Percentiles rank a stretch among this genome's conserved stretches.
Conservation (phyloP, 2,797 vertebrate genomes). For the Psittacula derbiana region DNA sequence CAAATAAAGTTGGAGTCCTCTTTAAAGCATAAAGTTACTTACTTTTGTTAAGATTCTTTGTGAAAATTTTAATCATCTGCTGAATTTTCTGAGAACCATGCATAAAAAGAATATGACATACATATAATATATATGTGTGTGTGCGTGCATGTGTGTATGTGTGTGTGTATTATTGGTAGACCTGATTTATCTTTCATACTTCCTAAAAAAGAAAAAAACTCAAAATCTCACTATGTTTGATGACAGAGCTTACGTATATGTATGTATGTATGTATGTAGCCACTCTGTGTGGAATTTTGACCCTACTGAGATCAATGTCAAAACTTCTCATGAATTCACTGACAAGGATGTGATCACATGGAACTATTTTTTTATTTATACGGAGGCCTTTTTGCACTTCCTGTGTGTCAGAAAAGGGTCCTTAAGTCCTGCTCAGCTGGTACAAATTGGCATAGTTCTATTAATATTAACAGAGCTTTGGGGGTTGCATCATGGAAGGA, state of each 20-base stretch:
- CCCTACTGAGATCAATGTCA: not conserved
- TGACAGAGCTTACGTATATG: not conserved
- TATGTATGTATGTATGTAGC: not conserved
- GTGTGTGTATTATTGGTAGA: not conserved
- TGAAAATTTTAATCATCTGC: slow-evolving; percentile 28
- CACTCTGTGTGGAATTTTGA: not conserved
- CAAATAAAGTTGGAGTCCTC: not conserved
- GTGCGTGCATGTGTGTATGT: too few relatives aligned
- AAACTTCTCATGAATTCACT: not conserved
- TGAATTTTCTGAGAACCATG: not conserved
- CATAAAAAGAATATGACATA: not conserved
- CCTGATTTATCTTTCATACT: not conserved
- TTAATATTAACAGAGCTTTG: not conserved
- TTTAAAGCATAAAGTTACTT: not conserved
- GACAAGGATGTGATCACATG: not conserved
- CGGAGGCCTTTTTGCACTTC: not conserved
- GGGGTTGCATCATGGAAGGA: not conserved
- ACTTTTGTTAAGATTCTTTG: slow-evolving; percentile 21
- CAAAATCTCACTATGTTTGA: not conserved
- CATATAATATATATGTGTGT: not conserved
- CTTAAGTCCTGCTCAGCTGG: not conserved
- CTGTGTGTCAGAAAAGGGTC: not conserved
- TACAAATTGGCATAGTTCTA: not conserved
- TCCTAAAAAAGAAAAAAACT: not conserved
- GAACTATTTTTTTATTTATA: not conserved